Conservation (phyloP, 2,113 vertebrate species). For the Anoura caudifer region DNA sequence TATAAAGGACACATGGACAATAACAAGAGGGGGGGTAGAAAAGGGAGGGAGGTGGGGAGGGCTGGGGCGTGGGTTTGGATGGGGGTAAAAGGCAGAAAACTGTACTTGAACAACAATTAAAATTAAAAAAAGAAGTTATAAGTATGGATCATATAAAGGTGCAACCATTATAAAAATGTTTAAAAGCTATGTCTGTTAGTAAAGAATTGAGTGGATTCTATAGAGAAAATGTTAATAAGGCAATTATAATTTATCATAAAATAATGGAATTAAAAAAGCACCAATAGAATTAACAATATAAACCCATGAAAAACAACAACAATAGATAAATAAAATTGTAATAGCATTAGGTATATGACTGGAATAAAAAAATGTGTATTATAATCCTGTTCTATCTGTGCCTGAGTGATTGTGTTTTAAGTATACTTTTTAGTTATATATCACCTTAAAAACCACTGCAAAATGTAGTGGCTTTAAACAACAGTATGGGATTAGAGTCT, state of each 20-base stretch:
- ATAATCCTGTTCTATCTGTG: conserved; percentile 7
- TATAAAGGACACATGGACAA: too few relatives aligned
- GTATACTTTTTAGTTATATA: conserved; percentile 17
- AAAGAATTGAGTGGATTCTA: conserved; percentile 40
- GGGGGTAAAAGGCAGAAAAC: too few relatives aligned
- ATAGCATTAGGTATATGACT: conserved; percentile 31
- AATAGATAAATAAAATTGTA: conserved; percentile 50
- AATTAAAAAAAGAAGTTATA: not conserved
- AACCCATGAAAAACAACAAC: conserved; percentile 19
- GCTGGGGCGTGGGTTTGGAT: too few relatives aligned
- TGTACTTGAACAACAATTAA: too few relatives aligned
- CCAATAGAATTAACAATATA: conserved; percentile 61
- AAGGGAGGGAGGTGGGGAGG: too few relatives aligned
- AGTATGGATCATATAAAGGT: not conserved
- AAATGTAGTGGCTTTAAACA: not conserved
- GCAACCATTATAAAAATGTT: not conserved
- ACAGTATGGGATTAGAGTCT: not conserved
- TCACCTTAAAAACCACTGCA: not conserved
- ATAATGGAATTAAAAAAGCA: conserved; percentile 46
- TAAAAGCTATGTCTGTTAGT: conserved; percentile 41
- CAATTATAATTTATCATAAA: conserved; percentile 54
- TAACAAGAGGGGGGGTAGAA: too few relatives aligned
- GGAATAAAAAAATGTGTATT: conserved; percentile 49
- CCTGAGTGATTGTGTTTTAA: conserved; percentile 14
- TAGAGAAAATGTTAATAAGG: conserved; percentile 52